Conservation (phyloP, 2,797 vertebrate species). For the Microchirus variegatus region DNA sequence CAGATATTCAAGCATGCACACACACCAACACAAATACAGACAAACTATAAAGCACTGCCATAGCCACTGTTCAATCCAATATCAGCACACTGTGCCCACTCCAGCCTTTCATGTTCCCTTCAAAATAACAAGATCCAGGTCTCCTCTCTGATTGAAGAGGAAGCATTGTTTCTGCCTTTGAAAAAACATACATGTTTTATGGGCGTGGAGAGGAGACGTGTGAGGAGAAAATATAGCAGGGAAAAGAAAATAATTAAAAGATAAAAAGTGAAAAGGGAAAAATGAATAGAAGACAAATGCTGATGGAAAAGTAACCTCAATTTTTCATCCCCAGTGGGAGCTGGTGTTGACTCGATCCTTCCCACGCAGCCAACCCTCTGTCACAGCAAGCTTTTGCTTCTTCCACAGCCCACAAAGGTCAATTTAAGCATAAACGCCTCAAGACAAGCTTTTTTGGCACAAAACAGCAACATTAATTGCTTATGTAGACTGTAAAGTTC, state of each 20-base stretch:
- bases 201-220: constrained; percentile 27
- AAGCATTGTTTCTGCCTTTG: constrained; percentile 77
- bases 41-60: constrained; percentile 49
- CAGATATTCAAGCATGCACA: constrained; percentile 25
- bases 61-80: constrained; percentile 65
- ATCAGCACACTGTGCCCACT: constrained; percentile 75
- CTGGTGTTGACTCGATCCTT: constrained; percentile 62
- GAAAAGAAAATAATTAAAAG: constrained; percentile 5
- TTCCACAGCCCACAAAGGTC: constrained; percentile 51
- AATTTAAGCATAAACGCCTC: constrained; percentile 34
- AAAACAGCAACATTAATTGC: constrained; percentile 27
- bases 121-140: constrained; percentile 73
- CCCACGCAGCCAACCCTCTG: constrained; percentile 44
- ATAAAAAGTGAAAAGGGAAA: constrained; percentile 16
- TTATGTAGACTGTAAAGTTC: constrained; percentile 20
- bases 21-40: constrained; percentile 44
- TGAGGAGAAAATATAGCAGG: constrained; percentile 15
- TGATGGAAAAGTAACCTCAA: constrained; percentile 45
- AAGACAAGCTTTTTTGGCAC: constrained; percentile 33
- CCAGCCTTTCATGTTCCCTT: constrained; percentile 78
- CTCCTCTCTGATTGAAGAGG: constrained; percentile 67
- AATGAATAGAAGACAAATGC: constrained; percentile 31
- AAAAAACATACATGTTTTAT: constrained; percentile 62
- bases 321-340: constrained; percentile 54
- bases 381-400: constrained; percentile 53